Evolutionary conservation across 2,797 vertebrate species (phyloP).

Genomic region (Natrix natrix): DNA sequence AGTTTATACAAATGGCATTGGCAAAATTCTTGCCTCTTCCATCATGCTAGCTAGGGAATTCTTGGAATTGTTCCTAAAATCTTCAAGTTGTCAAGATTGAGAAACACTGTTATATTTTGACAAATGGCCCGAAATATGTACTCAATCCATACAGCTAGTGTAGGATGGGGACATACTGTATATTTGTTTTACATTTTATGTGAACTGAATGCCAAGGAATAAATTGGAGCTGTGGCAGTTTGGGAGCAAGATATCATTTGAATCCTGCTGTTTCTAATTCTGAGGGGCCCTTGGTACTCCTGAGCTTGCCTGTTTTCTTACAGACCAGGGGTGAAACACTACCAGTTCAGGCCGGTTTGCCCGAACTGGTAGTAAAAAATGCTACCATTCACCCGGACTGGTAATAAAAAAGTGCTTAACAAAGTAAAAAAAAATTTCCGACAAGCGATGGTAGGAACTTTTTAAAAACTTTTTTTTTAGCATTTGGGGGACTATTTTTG

Average conservation of each 20-base stretch:
- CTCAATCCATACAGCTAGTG: neutral
- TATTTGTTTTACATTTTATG: neutral
- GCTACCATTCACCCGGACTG: too few relatives aligned
- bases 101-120: neutral
- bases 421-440: too few relatives aligned
- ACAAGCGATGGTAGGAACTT: too few relatives aligned
- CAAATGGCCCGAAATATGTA: neutral
- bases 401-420: too few relatives aligned
- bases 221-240: neutral
- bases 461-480: too few relatives aligned
- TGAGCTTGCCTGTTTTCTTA: too few relatives aligned
- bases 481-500: too few relatives aligned
- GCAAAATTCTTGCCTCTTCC: neutral
- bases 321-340: too few relatives aligned
- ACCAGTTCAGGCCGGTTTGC: too few relatives aligned
- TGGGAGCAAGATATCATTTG: neutral
- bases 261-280: neutral
- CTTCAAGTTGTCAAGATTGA: neutral
- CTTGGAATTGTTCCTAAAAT: neutral
- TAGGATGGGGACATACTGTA: neutral
- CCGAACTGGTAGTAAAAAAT: too few relatives aligned
- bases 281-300: too few relatives aligned
- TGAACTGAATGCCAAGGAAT: neutral
- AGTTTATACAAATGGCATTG: neutral
- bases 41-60: neutral